These are phyloP conservation scores for Trissonchulus latispiculum DNA, from an alignment of 2,888 invertebrate genomes.

Conservation along the genomic window DNA sequence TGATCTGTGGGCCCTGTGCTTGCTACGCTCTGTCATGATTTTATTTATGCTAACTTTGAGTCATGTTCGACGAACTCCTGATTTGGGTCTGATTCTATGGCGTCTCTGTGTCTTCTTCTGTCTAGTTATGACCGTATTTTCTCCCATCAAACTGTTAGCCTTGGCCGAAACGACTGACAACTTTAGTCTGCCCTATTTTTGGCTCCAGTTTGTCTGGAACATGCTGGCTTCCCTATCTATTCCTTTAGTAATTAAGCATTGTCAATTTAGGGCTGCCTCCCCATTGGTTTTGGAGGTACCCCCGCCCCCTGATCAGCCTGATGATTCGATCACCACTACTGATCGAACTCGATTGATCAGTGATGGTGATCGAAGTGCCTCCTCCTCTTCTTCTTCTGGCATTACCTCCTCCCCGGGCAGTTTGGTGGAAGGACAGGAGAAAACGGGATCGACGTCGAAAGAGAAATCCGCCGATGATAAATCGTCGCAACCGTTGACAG, in stretches of 20 bases:
- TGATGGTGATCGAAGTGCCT: neutral
- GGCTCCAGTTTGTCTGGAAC: neutral
- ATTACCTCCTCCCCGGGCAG: too few relatives aligned
- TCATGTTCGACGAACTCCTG: neutral
- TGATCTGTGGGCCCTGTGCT: neutral
- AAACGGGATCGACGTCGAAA: conserved; percentile 26
- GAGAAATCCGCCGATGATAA: conserved; percentile 26
- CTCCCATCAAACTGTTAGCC: conserved; percentile 13
- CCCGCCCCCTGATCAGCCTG: neutral
- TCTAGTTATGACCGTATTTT: neutral
- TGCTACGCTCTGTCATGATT: neutral
- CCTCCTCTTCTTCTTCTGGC: too few relatives aligned
- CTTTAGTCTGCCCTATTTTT: conserved; percentile 10
- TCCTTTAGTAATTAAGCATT: neutral
- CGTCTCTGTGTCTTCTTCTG: neutral
- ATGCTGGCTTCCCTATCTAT: neutral
- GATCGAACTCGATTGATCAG: too few relatives aligned
- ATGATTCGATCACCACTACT: too few relatives aligned
- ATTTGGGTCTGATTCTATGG: neutral
- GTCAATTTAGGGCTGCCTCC: too few relatives aligned
- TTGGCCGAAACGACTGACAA: neutral
- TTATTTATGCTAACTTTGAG: neutral
- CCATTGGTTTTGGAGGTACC: neutral
- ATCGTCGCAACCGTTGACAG: neutral
- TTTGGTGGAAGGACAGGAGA: conserved; percentile 8